Base-by-base conservation (phyloP, 2,797 vertebrate species). In the Dromococcyx pavoninus region DNA sequence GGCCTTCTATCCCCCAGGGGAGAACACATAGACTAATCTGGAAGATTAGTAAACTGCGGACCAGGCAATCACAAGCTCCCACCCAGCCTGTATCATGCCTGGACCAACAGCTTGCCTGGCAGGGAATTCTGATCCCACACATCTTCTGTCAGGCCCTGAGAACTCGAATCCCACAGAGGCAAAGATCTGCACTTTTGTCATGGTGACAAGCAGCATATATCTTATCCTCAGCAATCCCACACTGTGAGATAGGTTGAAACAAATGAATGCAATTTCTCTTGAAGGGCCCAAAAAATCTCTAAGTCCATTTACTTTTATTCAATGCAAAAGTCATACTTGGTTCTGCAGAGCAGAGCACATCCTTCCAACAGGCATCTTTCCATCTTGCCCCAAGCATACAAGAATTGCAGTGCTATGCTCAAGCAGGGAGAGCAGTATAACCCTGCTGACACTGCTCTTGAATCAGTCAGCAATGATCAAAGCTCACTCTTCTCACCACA, bases 1-100 rank as follows among this genome's bases (percentile, higher is more conserved):
- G 93, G 95, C 88, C 92, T 90, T 70, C 91, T 71, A 61, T 83
- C 69, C 93, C 78, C 69, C 35, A 37, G 58, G 94, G 96, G 41
- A 93, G 65, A 84, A 93, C 87, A 82, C 91, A 80, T 2, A 78
- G 93, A 91, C 88, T 96, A 95, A 97, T 95, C 92, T 90, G 81
- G 69, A 94, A 97, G 95, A 97, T 97, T 96, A 97, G 86, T 75
- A 90, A 88, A 74, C 86, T 93, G 22, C 2, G 5, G 79, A 96
- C 88, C 91, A 94, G 74, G 73, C 93, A 93, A 95, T 94, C 90
- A 86, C 43, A 75, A 78, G 18, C 82, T 94, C 75, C 79, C 61
- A 88, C 44, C 56, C 85, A 88, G 53, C 54, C 88, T 89, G 74
- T 37, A 72, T 61, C 62, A 62, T 1, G 2, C 80, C 69, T 93